A percentile compares a stretch with the other conserved stretches of the same genome.
Evolutionary conservation across 1,140 invertebrate species (phyloP).

Genomic region (Apocrypta bakeri): DNA sequence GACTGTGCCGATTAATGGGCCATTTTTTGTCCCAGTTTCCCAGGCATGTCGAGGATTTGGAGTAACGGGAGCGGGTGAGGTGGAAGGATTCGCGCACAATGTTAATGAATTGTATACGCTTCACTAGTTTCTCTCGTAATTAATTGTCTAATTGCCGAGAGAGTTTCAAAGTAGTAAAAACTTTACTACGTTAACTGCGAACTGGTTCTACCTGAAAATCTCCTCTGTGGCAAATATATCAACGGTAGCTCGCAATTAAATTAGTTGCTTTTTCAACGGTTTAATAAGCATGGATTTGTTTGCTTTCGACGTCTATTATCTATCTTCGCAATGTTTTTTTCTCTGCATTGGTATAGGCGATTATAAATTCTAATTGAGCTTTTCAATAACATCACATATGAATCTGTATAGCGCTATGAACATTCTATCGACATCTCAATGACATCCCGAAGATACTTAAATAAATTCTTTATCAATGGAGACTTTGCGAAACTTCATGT

Average conservation of each 20-base stretch:
- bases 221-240: too few relatives aligned
- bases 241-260: too few relatives aligned
- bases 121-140: not conserved
- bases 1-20: too few relatives aligned
- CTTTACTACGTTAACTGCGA: not conserved
- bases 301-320: too few relatives aligned
- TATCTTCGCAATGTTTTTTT: too few relatives aligned
- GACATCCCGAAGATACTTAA: not conserved
- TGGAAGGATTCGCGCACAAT: not conserved
- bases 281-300: too few relatives aligned
- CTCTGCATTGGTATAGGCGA: not conserved
- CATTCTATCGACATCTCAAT: not conserved
- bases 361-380: not conserved
- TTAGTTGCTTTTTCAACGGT: too few relatives aligned
- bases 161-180: not conserved
- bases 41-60: too few relatives aligned
- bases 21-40: too few relatives aligned
- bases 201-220: too few relatives aligned
- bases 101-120: not conserved
- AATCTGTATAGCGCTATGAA: not conserved
- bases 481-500: not conserved
- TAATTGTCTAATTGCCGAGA: conserved; percentile 7
- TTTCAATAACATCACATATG: not conserved
- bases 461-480: too few relatives aligned
- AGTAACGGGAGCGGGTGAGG: not conserved